Evolutionary conservation across 2,797 vertebrate genomes (phyloP).

Genomic region (Acomys russatus): DNA sequence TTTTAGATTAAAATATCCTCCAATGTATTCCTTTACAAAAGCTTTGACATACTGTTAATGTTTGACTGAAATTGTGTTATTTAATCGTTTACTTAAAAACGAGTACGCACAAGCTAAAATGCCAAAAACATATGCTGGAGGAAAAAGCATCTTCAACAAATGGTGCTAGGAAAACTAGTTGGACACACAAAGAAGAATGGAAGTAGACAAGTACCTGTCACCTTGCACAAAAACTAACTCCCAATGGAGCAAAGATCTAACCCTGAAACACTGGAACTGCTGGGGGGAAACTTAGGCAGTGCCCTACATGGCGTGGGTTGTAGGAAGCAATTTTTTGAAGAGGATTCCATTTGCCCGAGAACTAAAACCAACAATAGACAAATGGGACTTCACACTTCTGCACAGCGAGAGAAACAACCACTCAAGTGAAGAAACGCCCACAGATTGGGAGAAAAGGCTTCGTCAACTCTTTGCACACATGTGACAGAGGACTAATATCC

Average conservation of each 20-base stretch:
- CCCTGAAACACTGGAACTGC: background rate
- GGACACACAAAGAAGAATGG: background rate
- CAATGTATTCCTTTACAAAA: background rate
- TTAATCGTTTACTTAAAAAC: slow-evolving; percentile 6
- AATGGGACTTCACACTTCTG: background rate
- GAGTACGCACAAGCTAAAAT: background rate
- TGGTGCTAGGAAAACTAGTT: background rate
- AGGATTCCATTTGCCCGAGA: background rate
- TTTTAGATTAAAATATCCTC: background rate
- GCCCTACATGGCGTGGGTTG: background rate
- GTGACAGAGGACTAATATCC: background rate
- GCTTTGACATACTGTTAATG: background rate
- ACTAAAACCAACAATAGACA: background rate
- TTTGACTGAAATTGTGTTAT: slow-evolving; percentile 29
- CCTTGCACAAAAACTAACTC: background rate
- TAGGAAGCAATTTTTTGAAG: background rate
- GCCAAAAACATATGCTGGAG: background rate
- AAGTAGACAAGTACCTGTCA: background rate
- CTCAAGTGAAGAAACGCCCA: background rate
- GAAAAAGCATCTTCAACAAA: background rate
- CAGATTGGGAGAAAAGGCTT: background rate
- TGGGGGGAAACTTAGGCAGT: background rate
- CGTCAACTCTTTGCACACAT: background rate
- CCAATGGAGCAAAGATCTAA: background rate
- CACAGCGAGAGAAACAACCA: background rate